Conservation (phyloP, 2,888 invertebrate species). For the Nematopogon swammerdamellus region DNA sequence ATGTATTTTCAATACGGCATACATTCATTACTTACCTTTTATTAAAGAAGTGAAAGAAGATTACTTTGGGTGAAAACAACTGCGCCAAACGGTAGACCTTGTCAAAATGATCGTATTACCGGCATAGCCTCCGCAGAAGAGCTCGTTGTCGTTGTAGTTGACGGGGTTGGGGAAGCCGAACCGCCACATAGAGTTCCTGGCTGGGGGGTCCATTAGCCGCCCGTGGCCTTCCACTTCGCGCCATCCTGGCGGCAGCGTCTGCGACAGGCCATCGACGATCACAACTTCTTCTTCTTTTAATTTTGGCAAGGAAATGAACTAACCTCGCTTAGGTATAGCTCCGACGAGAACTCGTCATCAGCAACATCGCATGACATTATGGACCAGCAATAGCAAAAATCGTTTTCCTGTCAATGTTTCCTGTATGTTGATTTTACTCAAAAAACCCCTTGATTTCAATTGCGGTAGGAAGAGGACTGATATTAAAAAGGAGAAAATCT, state of each 20-base stretch:
- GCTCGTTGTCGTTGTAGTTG: constrained; percentile 92
- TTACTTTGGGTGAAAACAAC: too few species aligned
- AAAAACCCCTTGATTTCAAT: too few species aligned
- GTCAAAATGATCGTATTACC: constrained; percentile 41
- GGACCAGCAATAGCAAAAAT: too few species aligned
- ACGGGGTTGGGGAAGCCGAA: constrained; percentile 92
- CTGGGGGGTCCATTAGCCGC: constrained; percentile 88
- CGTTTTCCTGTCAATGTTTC: too few species aligned
- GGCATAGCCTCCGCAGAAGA: constrained; percentile 89
- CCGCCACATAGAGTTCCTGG: constrained; percentile 93
- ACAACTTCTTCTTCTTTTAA: background rate
- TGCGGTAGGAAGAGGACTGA: too few species aligned
- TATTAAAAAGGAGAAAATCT: too few species aligned
- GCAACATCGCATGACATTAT: background rate
- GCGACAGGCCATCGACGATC: background rate
- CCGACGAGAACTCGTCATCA: background rate
- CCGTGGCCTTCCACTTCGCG: constrained; percentile 72
- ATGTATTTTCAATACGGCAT: too few species aligned
- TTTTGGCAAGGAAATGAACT: too few species aligned
- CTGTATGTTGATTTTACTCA: too few species aligned
- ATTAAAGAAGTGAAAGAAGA: too few species aligned
- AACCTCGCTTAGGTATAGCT: background rate
- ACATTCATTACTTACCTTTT: too few species aligned
- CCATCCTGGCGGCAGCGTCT: constrained; percentile 6
- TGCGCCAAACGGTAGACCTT: too few species aligned